Evolutionary conservation across 2,113 vertebrate species (phyloP).

Genomic region (Lamprologus lemairii): DNA sequence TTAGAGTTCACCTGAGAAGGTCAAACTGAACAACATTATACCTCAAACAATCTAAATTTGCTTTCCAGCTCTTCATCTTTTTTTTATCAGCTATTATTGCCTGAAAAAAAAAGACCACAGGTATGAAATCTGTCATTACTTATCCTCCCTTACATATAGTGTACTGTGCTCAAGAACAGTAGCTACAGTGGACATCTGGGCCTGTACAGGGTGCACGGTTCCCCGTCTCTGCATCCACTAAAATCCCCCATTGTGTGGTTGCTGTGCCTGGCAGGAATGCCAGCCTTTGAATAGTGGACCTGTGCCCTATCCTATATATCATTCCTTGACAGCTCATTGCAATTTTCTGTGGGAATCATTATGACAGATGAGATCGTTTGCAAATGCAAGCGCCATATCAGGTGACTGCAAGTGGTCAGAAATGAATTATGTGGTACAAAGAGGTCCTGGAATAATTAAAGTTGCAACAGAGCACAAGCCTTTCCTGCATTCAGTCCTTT

Average conservation of each 20-base stretch:
- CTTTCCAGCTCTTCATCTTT: not conserved
- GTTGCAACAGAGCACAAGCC: not conserved
- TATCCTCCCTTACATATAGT: not conserved
- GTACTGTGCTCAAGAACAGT: not conserved
- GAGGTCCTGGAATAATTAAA: slow-evolving; percentile 16
- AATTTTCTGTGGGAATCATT: slow-evolving; percentile 32
- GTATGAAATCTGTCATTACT: not conserved
- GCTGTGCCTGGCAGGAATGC: not conserved
- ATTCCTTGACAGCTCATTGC: slow-evolving; percentile 29
- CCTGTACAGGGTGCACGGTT: not conserved
- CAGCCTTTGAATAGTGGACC: slow-evolving; percentile 2
- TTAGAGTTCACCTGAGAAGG: not conserved
- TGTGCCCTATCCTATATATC: slow-evolving; percentile 25
- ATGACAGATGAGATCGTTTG: slow-evolving; percentile 38
- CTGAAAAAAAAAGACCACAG: not conserved
- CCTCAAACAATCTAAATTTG: not conserved
- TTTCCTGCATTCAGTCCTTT: not conserved
- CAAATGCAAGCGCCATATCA: slow-evolving; percentile 14
- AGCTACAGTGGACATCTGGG: not conserved
- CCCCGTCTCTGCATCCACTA: not conserved
- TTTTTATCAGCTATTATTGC: not conserved
- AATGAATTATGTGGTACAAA: slow-evolving; percentile 17
- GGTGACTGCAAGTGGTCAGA: slow-evolving; percentile 18
- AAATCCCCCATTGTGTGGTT: slow-evolving; percentile 4
- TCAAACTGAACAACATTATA: not conserved